Conservation (phyloP, 2,888 invertebrate genomes). For the Dermolepida albohirtum region DNA sequence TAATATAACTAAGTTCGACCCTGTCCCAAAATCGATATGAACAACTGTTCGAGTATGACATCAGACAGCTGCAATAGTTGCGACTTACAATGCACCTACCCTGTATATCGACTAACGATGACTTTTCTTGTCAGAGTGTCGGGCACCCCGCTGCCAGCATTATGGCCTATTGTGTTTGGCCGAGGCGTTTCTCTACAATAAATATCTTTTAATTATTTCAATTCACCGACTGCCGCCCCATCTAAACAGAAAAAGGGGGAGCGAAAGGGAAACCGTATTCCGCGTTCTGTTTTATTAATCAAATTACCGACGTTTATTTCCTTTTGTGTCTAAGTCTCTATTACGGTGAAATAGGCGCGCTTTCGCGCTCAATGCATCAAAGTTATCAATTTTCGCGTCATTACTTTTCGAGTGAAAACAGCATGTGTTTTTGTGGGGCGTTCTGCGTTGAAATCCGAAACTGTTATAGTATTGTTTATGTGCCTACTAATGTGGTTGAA, state of each 20-base stretch:
- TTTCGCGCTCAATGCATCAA: slow-evolving; percentile 37
- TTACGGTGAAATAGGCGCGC: slow-evolving; percentile 15
- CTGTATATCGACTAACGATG: slow-evolving; percentile 44
- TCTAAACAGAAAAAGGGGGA: slow-evolving; percentile 20
- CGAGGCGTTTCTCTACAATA: slow-evolving; percentile 58
- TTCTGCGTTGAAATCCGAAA: slow-evolving; percentile 23
- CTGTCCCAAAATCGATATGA: slow-evolving; percentile 1
- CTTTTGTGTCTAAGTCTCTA: slow-evolving; percentile 34
- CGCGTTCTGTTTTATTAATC: slow-evolving; percentile 40
- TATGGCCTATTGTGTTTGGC: slow-evolving; percentile 59
- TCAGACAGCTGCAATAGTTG: slow-evolving; percentile 50
- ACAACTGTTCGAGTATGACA: slow-evolving; percentile 42
- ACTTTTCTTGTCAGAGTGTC: slow-evolving; percentile 50
- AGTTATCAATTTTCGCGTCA: slow-evolving; percentile 41
- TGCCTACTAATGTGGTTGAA: slow-evolving; percentile 14
- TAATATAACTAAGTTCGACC: not conserved
- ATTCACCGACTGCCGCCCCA: slow-evolving; percentile 41
- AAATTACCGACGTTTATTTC: slow-evolving; percentile 40
- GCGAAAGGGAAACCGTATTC: slow-evolving; percentile 29
- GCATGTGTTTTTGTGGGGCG: slow-evolving; percentile 28
- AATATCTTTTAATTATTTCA: slow-evolving; percentile 62
- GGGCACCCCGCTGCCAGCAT: slow-evolving; percentile 55
- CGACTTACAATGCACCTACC: slow-evolving; percentile 47
- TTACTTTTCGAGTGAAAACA: slow-evolving; percentile 39
- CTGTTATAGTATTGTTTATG: slow-evolving; percentile 27